phyloP scores from a whole-genome alignment of 2,113 vertebrate species.

The Lanius ludovicianus region DNA sequence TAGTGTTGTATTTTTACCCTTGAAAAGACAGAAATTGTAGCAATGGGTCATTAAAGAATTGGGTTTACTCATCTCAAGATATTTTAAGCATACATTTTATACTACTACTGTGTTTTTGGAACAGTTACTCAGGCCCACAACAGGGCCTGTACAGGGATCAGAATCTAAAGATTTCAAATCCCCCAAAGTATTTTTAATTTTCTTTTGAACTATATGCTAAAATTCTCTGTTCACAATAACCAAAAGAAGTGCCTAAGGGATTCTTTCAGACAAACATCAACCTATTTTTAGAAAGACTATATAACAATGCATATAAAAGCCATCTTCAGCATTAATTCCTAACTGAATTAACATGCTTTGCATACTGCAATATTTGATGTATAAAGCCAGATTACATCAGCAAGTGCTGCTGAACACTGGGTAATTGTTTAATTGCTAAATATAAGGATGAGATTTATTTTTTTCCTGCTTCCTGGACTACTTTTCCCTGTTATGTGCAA shows the following conservation, averaged over 20 bases:
- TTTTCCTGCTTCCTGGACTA: background rate
- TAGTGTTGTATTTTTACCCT: background rate
- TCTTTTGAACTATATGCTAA: background rate
- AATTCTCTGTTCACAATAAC: background rate
- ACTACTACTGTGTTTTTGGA: background rate
- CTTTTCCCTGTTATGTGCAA: background rate
- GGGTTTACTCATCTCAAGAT: background rate
- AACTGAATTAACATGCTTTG: background rate
- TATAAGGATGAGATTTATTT: background rate
- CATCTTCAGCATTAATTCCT: background rate
- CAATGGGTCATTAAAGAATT: background rate
- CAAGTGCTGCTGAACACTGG: background rate
- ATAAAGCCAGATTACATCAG: background rate
- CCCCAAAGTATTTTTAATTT: background rate
- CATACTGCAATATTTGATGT: background rate
- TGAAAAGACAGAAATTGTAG: background rate
- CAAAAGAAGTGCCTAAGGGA: background rate
- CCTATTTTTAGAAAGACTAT: background rate
- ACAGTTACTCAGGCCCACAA: background rate
- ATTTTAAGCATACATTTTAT: background rate
- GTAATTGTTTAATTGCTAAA: background rate
- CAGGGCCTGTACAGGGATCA: background rate
- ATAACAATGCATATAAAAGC: background rate
- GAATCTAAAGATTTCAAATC: background rate
- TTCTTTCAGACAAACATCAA: background rate